Evolutionary conservation across 2,113 vertebrate species (phyloP).

Genomic region (Gallinago media): DNA sequence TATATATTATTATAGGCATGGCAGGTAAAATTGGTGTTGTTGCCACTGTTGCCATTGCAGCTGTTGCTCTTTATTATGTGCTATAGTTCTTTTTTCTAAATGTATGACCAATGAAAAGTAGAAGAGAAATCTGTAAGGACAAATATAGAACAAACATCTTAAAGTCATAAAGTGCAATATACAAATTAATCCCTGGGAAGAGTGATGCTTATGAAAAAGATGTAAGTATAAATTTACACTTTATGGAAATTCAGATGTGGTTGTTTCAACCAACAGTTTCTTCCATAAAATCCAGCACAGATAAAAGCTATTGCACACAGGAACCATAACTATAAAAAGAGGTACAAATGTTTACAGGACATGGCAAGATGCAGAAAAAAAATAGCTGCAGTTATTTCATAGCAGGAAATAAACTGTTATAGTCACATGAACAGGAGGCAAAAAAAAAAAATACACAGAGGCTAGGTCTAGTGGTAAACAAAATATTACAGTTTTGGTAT

Average conservation of each 20-base stretch:
- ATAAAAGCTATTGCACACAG: background rate
- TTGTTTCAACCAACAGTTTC: background rate
- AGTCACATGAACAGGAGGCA: background rate
- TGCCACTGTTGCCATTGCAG: background rate
- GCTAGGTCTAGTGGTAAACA: background rate
- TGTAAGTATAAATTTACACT: background rate
- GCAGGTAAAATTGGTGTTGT: background rate
- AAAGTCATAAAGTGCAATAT: background rate
- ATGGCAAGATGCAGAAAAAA: background rate
- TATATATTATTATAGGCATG: background rate
- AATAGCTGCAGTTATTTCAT: background rate
- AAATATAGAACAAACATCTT: background rate
- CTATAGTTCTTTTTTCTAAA: background rate
- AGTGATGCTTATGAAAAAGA: background rate
- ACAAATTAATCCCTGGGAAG: background rate
- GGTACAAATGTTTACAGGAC: background rate
- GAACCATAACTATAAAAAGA: background rate
- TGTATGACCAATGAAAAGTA: background rate
- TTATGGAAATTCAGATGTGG: background rate
- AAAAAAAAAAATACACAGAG: background rate
- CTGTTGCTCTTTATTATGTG: slow-evolving; percentile 5
- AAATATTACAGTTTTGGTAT: background rate
- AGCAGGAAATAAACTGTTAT: background rate
- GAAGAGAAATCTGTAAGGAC: background rate
- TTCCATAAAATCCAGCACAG: background rate